Conservation (phyloP, 2,113 vertebrate species). For the Equus przewalskii region DNA sequence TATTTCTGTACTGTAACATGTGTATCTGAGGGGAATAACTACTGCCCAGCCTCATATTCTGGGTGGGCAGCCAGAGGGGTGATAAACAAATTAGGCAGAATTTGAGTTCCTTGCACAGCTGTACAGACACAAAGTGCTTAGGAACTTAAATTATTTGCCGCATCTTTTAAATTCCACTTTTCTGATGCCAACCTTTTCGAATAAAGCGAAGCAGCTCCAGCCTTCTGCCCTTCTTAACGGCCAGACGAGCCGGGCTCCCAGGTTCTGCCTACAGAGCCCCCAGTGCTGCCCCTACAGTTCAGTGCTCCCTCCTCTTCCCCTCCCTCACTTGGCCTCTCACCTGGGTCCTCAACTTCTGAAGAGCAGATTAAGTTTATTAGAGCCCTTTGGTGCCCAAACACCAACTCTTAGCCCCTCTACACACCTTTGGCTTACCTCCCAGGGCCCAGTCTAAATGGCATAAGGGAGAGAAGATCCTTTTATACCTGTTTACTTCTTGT, state of each 20-base stretch:
- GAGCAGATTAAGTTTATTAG: constrained; percentile 9
- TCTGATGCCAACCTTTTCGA: constrained; percentile 29
- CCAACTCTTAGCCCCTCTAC: background rate
- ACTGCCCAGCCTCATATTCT: background rate
- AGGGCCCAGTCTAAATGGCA: background rate
- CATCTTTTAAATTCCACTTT: constrained; percentile 27
- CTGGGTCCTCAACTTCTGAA: constrained; percentile 43
- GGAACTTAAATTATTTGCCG: constrained; percentile 42
- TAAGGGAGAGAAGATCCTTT: background rate
- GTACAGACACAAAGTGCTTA: constrained; percentile 2
- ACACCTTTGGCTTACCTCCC: constrained; percentile 32
- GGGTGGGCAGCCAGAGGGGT: background rate
- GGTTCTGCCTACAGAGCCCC: background rate
- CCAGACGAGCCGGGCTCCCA: background rate
- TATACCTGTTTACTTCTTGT: constrained; percentile 45
- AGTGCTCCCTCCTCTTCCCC: background rate
- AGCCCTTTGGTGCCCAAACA: background rate
- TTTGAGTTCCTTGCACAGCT: background rate
- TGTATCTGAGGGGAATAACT: background rate
- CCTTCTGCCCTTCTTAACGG: background rate
- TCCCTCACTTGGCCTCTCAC: background rate
- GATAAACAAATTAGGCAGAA: background rate
- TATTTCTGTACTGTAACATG: constrained; percentile 1
- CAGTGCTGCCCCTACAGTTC: background rate
- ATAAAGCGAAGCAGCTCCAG: background rate